phyloP scores from a whole-genome alignment of 1,140 invertebrate genomes.

The Aphaenogaster rudis region DNA sequence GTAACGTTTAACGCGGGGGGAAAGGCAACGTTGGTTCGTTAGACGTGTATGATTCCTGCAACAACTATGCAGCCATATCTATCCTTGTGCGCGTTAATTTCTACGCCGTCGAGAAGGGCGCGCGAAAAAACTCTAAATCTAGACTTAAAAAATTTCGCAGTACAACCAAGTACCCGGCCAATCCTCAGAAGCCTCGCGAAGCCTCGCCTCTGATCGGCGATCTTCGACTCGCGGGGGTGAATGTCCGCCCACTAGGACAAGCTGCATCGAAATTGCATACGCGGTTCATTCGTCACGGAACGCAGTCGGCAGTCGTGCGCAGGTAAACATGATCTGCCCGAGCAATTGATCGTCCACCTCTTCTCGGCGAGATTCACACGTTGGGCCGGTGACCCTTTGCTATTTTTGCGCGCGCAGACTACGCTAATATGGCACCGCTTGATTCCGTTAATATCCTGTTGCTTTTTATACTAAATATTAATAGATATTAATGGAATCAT shows the following conservation, averaged over 20 bases:
- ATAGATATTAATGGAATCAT: slow-evolving; percentile 3
- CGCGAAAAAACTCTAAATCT: slow-evolving; percentile 29
- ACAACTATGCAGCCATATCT: not conserved
- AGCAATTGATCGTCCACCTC: slow-evolving; percentile 66
- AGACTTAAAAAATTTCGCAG: slow-evolving; percentile 53
- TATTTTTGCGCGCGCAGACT: slow-evolving; percentile 35
- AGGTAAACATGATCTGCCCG: slow-evolving; percentile 74
- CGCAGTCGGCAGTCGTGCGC: slow-evolving; percentile 70
- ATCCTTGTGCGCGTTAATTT: not conserved
- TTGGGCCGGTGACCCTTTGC: slow-evolving; percentile 26
- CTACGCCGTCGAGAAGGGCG: not conserved
- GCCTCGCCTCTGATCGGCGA: slow-evolving; percentile 72
- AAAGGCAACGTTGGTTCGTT: not conserved
- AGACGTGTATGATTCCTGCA: not conserved
- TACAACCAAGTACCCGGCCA: not conserved
- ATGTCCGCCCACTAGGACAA: slow-evolving; percentile 86
- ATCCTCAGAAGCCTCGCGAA: slow-evolving; percentile 36
- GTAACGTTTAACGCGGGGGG: not conserved
- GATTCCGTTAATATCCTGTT: slow-evolving; percentile 9
- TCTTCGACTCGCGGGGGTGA: slow-evolving; percentile 84
- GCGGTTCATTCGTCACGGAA: slow-evolving; percentile 80
- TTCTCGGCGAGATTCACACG: not conserved
- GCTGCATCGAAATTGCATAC: slow-evolving; percentile 81
- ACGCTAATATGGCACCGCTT: not conserved
- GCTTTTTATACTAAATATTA: not conserved